These are phyloP conservation scores for Genyomyrus donnyi DNA, from an alignment of 2,113 vertebrate species.

Conservation along the genomic window DNA sequence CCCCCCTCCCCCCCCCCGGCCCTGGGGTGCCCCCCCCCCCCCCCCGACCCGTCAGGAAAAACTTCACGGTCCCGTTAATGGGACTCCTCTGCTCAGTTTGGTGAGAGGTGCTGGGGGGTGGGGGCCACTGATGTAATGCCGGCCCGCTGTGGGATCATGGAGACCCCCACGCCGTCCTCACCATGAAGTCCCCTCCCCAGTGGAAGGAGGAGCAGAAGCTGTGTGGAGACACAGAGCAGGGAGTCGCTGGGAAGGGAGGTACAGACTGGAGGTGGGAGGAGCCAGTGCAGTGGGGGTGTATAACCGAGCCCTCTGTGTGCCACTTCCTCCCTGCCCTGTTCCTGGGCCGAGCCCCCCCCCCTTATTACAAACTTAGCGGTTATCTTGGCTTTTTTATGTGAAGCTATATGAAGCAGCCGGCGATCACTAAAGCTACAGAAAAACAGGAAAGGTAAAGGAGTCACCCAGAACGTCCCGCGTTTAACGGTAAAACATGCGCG, in stretches of 20 bases:
- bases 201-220: background rate
- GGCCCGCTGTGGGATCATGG: constrained; percentile 22
- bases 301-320: too few relatives aligned
- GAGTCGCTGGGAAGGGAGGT: background rate
- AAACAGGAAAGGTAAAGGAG: background rate
- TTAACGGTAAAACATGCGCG: background rate
- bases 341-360: background rate
- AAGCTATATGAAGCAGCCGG: background rate
- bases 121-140: constrained; percentile 15
- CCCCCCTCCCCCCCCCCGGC: background rate
- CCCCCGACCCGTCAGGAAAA: background rate
- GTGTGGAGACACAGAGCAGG: background rate
- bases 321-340: background rate
- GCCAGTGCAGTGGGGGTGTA: background rate
- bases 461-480: background rate
- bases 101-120: constrained; percentile 1
- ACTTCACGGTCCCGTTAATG: constrained; percentile 22
- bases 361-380: background rate
- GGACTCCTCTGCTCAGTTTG: constrained; percentile 13
- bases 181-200: background rate
- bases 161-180: background rate
- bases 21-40: background rate
- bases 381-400: background rate
- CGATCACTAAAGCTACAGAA: background rate
- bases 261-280: background rate